Base-by-base conservation (phyloP, 2,888 invertebrate genomes). In the Aquatica leii region DNA sequence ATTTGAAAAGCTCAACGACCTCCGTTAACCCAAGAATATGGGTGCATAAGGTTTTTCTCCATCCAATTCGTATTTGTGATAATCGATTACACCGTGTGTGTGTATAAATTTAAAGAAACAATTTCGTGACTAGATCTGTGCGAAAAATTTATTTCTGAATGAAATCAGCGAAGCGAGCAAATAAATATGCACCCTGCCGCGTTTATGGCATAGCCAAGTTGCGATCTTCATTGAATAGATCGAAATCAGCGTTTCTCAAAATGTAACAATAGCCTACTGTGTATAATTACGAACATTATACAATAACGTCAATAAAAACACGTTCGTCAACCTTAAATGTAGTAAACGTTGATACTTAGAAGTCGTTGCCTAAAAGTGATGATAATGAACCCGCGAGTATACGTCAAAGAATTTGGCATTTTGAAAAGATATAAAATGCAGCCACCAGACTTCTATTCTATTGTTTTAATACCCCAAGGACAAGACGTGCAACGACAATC, bases 401-500 rank as follows among this genome's bases (percentile, higher is more conserved):
- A 61, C 53, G 60, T 15, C 35, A 12, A 61, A 40, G 65, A 60
- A 65, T 64, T 55, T 71, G 73, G 71, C 73, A 74, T 75, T 70
- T 69, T 69, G 67, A 73, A 70, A 71, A 73, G n/a, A n/a, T 69
- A 61, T 68, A 66, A 71, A 73, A 74, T 74, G 71, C 74, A 73
- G 35, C 49, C 69, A 67, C 67, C 68, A 64, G 68, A 64, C 65
- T 58, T 54, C 71, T n/a, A n/a, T n/a, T n/a, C 69, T 31, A 73
- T 71, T 73, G 72, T 71, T 72, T 62, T 50, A 63, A 53, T 65
- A 41, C 43, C 24, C 50, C 73, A 72, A 73, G 72, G 73, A 66
- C 71, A 70, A 59, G 52, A 73, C 70, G 68, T 68, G 72, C 71
- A 66, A 68, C 64, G 68, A 63, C 66, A 65, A 68, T 57, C 68